Evolutionary conservation across 1,140 invertebrate genomes (phyloP).

Genomic region (Stenopsyche tienmushanensis): DNA sequence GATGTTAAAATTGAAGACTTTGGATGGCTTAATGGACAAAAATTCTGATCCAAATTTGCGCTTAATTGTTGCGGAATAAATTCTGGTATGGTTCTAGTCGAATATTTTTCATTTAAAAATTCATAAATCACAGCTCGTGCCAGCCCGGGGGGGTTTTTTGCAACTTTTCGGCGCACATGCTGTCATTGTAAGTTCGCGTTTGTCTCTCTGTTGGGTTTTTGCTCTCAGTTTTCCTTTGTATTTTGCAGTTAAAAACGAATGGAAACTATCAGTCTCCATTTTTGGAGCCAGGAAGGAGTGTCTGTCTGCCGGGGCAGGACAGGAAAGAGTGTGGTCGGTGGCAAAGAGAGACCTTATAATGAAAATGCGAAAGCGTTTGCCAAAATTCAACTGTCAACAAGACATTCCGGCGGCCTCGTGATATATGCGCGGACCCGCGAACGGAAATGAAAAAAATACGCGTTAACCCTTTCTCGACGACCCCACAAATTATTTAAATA

Average conservation of each 20-base stretch:
- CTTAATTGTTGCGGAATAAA: no score
- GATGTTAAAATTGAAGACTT: no score
- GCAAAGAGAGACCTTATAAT: conserved; percentile 17
- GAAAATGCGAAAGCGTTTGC: conserved; percentile 34
- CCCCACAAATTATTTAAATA: no score
- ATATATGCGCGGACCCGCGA: conserved; percentile 12
- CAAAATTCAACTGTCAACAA: conserved; percentile 39
- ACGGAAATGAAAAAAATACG: conserved; percentile 26
- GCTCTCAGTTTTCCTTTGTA: neutral
- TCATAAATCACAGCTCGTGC: no score
- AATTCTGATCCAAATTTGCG: no score
- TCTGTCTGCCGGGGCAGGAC: neutral
- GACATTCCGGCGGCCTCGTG: conserved; percentile 29
- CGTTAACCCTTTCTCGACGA: conserved; percentile 6
- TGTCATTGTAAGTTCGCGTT: neutral
- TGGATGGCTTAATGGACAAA: no score
- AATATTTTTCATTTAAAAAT: no score
- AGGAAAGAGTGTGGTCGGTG: neutral
- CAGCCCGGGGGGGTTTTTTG: no score
- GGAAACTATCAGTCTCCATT: neutral
- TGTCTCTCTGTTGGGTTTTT: neutral
- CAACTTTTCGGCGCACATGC: neutral
- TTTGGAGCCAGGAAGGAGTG: neutral
- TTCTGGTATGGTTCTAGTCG: no score
- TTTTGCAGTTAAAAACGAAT: neutral